Evolutionary conservation across 2,888 invertebrate genomes (phyloP), one percentile per base, ranked within the genome.

Genomic region (Esperia sulphurella): DNA sequence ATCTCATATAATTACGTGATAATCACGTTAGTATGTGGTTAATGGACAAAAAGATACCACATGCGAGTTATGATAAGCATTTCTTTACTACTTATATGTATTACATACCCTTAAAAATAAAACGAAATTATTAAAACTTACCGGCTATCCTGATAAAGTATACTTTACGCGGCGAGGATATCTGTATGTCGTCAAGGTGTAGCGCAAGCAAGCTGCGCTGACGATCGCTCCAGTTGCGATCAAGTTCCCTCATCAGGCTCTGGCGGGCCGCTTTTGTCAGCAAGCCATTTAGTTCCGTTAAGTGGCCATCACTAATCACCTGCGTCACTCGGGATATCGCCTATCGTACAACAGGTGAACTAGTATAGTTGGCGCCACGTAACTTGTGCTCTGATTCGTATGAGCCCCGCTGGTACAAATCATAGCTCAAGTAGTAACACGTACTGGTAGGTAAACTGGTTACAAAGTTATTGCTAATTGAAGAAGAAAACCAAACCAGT

Each of bases 61-160:
- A n/a, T 2, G 21, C 21, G 21, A 21, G 21, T 21, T 21, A 21
- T 21, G 21, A 21, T 21, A 21, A 5, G 21, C 21, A 21, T 21
- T 21, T 21, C 21, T 3, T 21, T 3, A 21, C 21, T 21, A 21
- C 21, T 21, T 2, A 21, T 21, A 21, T 2, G 21, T 21, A 5
- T 21, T 21, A 21, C 5, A 3, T 21, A n/a, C n/a, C n/a, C n/a
- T n/a, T n/a, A n/a, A n/a, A n/a, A n/a, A n/a, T n/a, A n/a, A n/a
- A 30, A 7, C 5, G 30, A 5, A 8, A 33, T 33, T 10, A 33
- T 33, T 2, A 3, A 2, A n/a, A 58, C 64, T 31, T 63, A 87
- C 89, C 86, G 51, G 84, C 86, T 54, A 89, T 84, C 51, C 80
- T 75, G 45, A 89, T 88, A 53, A 90, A 90, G 61, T 89, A 83